Conservation (phyloP, 2,797 vertebrate genomes). For the Syngnathus acus region DNA sequence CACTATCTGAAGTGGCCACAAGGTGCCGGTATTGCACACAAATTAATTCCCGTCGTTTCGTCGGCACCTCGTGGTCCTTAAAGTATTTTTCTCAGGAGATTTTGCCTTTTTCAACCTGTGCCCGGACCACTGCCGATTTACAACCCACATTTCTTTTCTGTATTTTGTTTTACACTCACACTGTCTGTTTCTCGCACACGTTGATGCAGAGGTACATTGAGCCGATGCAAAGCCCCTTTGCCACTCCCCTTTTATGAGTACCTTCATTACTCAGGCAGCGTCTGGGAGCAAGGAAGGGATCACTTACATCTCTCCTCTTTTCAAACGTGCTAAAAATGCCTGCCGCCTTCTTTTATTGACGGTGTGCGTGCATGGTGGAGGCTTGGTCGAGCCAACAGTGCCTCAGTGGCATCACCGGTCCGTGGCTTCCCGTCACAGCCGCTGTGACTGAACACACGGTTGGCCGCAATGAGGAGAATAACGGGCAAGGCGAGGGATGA, state of each 20-base stretch:
- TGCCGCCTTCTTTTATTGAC: neutral
- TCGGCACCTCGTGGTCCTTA: neutral
- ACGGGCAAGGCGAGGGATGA: conserved; percentile 67
- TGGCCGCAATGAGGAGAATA: conserved; percentile 65
- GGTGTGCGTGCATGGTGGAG: conserved; percentile 3
- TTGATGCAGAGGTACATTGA: conserved; percentile 4
- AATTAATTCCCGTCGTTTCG: neutral
- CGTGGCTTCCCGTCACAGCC: neutral
- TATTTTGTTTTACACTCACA: neutral
- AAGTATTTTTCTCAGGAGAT: neutral
- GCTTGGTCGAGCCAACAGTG: conserved; percentile 4
- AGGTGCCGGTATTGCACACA: neutral
- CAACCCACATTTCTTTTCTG: neutral
- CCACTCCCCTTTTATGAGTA: conserved; percentile 50
- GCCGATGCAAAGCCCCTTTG: conserved; percentile 24
- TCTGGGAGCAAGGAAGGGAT: conserved; percentile 7
- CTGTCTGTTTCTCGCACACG: neutral
- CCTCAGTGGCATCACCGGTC: neutral
- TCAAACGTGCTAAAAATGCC: conserved; percentile 8
- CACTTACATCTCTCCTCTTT: conserved; percentile 10
- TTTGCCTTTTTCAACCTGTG: neutral
- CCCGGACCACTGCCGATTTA: neutral
- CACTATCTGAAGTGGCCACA: neutral
- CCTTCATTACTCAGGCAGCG: conserved; percentile 11
- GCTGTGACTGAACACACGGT: conserved; percentile 17